Base-by-base conservation (phyloP, 1,140 invertebrate genomes). In the Pseudomyrmex cubaensis region DNA sequence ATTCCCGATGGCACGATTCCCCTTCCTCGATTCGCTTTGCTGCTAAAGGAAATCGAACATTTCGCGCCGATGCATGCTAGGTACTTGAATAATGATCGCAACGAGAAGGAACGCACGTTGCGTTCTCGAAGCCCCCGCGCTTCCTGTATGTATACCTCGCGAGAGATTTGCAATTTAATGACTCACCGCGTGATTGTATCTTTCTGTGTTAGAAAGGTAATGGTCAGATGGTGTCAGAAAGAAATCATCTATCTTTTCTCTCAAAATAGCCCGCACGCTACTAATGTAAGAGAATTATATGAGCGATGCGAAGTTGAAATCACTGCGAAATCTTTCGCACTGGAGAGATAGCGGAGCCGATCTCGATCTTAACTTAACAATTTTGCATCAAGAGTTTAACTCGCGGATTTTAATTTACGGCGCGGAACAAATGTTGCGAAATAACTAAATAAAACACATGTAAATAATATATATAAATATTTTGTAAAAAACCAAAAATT, bases 1-100 rank as follows among this genome's bases (percentile, higher is more conserved):
- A 90, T 87, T 82, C 83, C 8, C 84, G 78, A 88, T 83, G 83
- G 44, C 78, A 52, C 25, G 48, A 3, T 8, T 3, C 35, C 9
- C 13, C 15, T 20, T 13, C 22, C 7, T 4, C 57, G 59, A 64
- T 46, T n/a, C 35, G 20, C 35, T 25, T 17, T 20, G n/a, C 46
- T 4, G n/a, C 62, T 25, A 15, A 70, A 17, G 50, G 20, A 17
- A 70, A 72, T 67, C 54, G 44, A 48, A 59, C 44, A 66, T 56
- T 77, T 77, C 48, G 74, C 74, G 35, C 62, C 62, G 35, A 44
- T 20, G 17, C 25, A n/a, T 66, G 35, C 4, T 35, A 35, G 35
- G 35, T 35, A 20, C 48, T 64, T 64, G 62, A 77, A 35, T 67
- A 77, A 77, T 67, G 62, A 66, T 44, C 35, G 63, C 44, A 17